Conservation (phyloP, 2,888 invertebrate species). For the Lymantria dispar region DNA sequence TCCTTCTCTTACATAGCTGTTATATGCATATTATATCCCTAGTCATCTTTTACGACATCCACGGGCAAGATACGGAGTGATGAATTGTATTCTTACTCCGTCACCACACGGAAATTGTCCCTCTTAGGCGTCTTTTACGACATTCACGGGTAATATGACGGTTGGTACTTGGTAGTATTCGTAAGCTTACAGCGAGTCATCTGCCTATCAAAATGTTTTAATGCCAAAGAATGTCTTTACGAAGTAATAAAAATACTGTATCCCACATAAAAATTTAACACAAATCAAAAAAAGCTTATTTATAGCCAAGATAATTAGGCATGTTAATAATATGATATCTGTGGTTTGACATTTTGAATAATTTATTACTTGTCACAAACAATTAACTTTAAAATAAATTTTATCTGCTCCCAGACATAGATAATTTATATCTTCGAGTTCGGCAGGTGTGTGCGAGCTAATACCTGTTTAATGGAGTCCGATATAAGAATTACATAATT, state of each 20-base stretch:
- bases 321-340: background rate
- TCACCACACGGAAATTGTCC: too few species aligned
- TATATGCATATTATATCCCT: too few species aligned
- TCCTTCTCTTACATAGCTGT: too few species aligned
- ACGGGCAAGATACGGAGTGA: too few species aligned
- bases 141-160: too few species aligned
- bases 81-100: too few species aligned
- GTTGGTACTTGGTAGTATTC: too few species aligned
- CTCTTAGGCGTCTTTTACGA: too few species aligned
- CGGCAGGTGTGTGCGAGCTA: slow-evolving; percentile 11
- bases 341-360: background rate
- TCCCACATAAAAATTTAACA: background rate
- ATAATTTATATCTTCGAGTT: slow-evolving; percentile 9
- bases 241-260: background rate
- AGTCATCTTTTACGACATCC: too few species aligned
- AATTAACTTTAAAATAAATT: slow-evolving; percentile 1
- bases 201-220: background rate
- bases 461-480: slow-evolving; percentile 10
- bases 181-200: too few species aligned
- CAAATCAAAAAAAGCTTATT: background rate
- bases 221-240: background rate
- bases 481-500: slow-evolving; percentile 14
- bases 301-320: background rate
- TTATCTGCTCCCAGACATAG: background rate
- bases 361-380: background rate